These are phyloP conservation scores for Mormyrus proboscirostris DNA, from an alignment of 2,797 vertebrate genomes.

Conservation along the genomic window DNA sequence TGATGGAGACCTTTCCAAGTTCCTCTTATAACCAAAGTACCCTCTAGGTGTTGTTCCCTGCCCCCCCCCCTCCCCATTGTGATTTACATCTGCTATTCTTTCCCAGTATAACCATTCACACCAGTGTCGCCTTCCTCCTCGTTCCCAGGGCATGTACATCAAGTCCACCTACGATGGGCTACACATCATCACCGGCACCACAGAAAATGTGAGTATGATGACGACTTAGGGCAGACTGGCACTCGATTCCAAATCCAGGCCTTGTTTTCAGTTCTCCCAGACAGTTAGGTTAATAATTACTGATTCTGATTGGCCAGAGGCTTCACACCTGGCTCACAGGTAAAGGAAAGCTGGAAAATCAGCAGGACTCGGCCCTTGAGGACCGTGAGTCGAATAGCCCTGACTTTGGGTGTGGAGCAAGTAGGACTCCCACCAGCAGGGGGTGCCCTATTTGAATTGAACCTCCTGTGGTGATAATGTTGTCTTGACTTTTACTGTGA, in stretches of 20 bases:
- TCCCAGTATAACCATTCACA: not conserved
- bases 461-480: not conserved
- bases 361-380: no score
- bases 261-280: no score
- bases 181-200: constrained; percentile 92
- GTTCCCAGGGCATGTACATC: constrained; percentile 87
- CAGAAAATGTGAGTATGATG: constrained; percentile 79
- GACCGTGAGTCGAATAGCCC: no score
- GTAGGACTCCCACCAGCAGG: not conserved
- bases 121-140: not conserved
- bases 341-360: no score
- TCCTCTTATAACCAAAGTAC: not conserved
- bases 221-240: not conserved
- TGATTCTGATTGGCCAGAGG: no score
- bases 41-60: not conserved
- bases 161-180: constrained; percentile 93
- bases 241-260: no score
- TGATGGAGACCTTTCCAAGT: not conserved
- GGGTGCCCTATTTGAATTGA: not conserved
- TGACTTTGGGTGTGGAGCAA: not conserved
- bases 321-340: no score
- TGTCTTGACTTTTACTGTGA: not conserved
- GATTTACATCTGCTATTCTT: not conserved
- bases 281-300: no score
- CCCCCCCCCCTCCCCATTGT: not conserved